A percentile compares a stretch with the other conserved stretches of the same genome.
Evolutionary conservation across 2,888 invertebrate genomes (phyloP).

Genomic region (Bruchidius siliquastri): DNA sequence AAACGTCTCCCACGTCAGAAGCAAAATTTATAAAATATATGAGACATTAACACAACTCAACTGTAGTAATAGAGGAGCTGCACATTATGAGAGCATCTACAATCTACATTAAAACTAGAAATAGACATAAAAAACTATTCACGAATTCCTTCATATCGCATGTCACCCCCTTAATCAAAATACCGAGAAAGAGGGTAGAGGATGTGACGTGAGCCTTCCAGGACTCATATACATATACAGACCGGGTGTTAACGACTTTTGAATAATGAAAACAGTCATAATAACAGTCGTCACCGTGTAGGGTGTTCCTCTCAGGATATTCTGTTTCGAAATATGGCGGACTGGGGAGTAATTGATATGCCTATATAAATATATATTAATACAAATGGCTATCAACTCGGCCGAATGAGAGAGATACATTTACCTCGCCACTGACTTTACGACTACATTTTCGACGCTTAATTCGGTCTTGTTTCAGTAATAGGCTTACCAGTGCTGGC

Average conservation of each 20-base stretch:
- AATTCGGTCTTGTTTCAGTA: constrained; percentile 35
- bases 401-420: constrained; percentile 11
- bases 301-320: not conserved
- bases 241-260: constrained; percentile 9
- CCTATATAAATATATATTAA: constrained; percentile 45
- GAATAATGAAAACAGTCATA: constrained; percentile 12
- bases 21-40: no score
- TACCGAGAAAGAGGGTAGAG: not conserved
- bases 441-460: constrained; percentile 23
- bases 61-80: no score
- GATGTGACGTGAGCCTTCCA: not conserved
- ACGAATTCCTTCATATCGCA: not conserved
- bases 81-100: no score
- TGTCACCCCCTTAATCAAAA: not conserved
- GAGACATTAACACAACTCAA: no score
- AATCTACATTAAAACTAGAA: no score
- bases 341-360: constrained; percentile 44
- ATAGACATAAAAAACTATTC: no score
- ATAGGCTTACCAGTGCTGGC: constrained; percentile 10
- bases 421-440: constrained; percentile 25
- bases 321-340: constrained; percentile 15
- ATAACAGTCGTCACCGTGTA: not conserved
- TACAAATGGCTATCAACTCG: constrained; percentile 39
- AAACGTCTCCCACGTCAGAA: no score
- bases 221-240: not conserved